Evolutionary conservation across 2,113 vertebrate species (phyloP), one percentile per base, ranked within the genome.

Genomic region (Podarcis raffonei): DNA sequence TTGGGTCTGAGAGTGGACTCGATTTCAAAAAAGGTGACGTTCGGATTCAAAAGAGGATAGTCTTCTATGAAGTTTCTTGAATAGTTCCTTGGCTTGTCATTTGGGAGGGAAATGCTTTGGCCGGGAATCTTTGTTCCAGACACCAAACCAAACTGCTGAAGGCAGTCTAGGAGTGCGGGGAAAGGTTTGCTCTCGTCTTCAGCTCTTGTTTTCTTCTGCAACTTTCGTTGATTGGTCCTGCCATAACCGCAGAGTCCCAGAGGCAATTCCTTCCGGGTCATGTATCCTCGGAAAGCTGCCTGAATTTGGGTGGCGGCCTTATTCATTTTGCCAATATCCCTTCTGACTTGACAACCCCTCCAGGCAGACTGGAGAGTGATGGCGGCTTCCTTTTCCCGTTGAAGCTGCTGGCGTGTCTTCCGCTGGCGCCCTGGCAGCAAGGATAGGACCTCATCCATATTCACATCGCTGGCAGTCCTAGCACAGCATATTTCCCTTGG

Each of bases 391-490:
- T 1, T 25, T 77, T 39, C 30, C n/a, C 85, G 89, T 66, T 66
- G 84, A 69, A 87, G 79, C 22, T 0, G 0, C 22, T 75, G 71
- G 3, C 6, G 4, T 2, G 4, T 53, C 6, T 75, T 87, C 59
- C 16, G 35, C 25, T 66, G 3, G 11, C 0, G 65, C 65, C 37
- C 23, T 3, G 0, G 0, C 30, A 18, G 30, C 9, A 75, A 25
- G 1, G 2, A 8, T 9, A 11, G 3, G 4, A 0, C 8, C 1
- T 66, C 3, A 5, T 57, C 22, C 71, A 35, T 37, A 85, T 7
- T 57, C 1, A n/a, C 0, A 35, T n/a, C 0, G n/a, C 57, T 11
- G 62, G 77, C 66, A 22, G 27, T 4, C 86, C 81, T n/a, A 9
- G 32, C 3, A 69, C 87, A 79, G 85, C 27, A 6, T 25, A 2